Percentiles rank a stretch among this genome's conserved stretches.
These are phyloP conservation scores for Sparus aurata DNA, from an alignment of 2,797 vertebrate genomes.

Conservation along the genomic window DNA sequence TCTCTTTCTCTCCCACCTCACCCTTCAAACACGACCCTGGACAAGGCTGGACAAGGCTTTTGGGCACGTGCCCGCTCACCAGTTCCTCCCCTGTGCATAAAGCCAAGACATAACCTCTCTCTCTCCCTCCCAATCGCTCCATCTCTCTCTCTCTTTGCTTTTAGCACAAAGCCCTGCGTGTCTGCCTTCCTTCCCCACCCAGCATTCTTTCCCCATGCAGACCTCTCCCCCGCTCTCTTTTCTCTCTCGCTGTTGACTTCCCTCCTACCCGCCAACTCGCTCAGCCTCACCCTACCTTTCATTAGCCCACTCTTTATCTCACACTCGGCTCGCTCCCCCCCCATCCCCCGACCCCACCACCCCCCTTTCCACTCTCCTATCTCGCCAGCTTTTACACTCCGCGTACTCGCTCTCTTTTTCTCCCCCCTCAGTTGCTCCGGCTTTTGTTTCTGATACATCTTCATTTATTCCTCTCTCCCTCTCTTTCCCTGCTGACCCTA, in stretches of 20 bases:
- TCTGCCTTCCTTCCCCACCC: conserved; percentile 92
- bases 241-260: conserved; percentile 76
- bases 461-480: conserved; percentile 77
- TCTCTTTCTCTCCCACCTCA: conserved; percentile 55
- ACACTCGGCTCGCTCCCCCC: conserved; percentile 63
- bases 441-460: conserved; percentile 83
- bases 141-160: conserved; percentile 82
- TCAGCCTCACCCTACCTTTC: conserved; percentile 83
- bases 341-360: conserved; percentile 28
- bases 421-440: conserved; percentile 62
- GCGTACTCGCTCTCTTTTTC: conserved; percentile 34
- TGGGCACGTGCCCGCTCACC: conserved; percentile 57
- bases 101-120: conserved; percentile 72
- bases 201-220: conserved; percentile 91
- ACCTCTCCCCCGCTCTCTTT: conserved; percentile 80
- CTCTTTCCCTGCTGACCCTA: conserved; percentile 81
- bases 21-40: conserved; percentile 59
- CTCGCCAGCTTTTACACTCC: conserved; percentile 67
- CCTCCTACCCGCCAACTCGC: conserved; percentile 78
- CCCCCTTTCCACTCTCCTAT: conserved; percentile 67
- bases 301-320: conserved; percentile 84
- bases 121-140: conserved; percentile 68
- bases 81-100: conserved; percentile 63
- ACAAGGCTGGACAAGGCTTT: conserved; percentile 51
- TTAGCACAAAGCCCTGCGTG: conserved; percentile 89